Percentiles rank a stretch among this genome's conserved stretches.
Evolutionary conservation across 2,797 vertebrate species (phyloP).

Genomic region (Remorina albescens): DNA sequence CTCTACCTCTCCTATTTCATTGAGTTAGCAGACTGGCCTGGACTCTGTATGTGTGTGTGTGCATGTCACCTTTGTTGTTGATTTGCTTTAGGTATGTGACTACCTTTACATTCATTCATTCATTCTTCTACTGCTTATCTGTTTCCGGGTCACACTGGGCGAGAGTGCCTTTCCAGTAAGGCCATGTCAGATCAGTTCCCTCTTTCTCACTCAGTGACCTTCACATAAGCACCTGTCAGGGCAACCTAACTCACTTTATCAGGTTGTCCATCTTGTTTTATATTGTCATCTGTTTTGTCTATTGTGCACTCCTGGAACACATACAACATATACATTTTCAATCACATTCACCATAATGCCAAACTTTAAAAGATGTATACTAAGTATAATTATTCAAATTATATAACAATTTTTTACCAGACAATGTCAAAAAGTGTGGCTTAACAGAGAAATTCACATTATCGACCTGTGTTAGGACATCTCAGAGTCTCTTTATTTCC

Average conservation of each 20-base stretch:
- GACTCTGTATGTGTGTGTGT: constrained; percentile 25
- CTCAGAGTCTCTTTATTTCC: too few species aligned
- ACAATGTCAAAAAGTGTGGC: too few species aligned
- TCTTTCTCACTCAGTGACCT: constrained; percentile 19
- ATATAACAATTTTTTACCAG: neutral
- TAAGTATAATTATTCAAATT: neutral
- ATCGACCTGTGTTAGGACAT: neutral
- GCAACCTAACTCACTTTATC: constrained; percentile 11
- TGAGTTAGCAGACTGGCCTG: constrained; percentile 36
- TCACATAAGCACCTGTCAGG: constrained; percentile 31
- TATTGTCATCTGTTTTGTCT: too few species aligned
- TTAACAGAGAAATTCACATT: neutral
- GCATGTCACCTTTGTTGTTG: too few species aligned
- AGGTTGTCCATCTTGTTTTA: constrained; percentile 30
- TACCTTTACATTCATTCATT: constrained; percentile 51
- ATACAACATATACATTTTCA: too few species aligned
- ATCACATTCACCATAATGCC: neutral
- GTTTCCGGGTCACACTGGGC: too few species aligned
- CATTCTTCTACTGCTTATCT: too few species aligned
- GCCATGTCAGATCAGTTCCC: constrained; percentile 2
- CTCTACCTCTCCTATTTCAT: constrained; percentile 40
- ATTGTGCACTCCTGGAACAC: too few species aligned
- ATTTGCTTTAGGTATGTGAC: too few species aligned
- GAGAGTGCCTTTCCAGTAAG: too few species aligned
- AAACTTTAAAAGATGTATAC: neutral